phyloP scores from a whole-genome alignment of 2,888 invertebrate species.

The Cryptus viduatorius region DNA sequence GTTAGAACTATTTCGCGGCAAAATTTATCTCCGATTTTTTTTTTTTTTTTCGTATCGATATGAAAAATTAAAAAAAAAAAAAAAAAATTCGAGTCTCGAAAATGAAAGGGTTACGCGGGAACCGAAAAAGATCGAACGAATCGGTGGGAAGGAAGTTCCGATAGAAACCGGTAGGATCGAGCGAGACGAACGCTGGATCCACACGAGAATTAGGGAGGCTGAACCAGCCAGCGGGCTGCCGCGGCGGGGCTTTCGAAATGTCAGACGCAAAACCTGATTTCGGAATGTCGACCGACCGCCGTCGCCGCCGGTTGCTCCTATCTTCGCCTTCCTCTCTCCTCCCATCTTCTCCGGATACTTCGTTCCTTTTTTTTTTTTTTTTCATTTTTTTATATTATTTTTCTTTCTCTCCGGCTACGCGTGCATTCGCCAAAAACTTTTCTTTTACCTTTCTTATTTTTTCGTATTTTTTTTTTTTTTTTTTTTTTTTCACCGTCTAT shows the following conservation, averaged over 20 bases:
- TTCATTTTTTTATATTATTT: slow-evolving; percentile 29
- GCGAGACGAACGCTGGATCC: slow-evolving; percentile 42
- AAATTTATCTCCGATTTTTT: slow-evolving; percentile 18
- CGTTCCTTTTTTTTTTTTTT: slow-evolving; percentile 21
- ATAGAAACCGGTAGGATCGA: slow-evolving; percentile 14
- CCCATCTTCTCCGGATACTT: slow-evolving; percentile 13
- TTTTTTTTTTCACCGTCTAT: slow-evolving; percentile 14
- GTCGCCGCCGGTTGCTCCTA: slow-evolving; percentile 54
- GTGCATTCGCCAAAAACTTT: slow-evolving; percentile 48
- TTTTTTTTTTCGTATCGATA: slow-evolving; percentile 17
- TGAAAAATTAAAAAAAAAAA: slow-evolving; percentile 42
- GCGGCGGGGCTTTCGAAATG: slow-evolving; percentile 72
- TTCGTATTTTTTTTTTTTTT: slow-evolving; percentile 4
- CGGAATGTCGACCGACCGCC: slow-evolving; percentile 75
- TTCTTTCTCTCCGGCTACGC: slow-evolving; percentile 53
- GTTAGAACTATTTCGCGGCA: slow-evolving; percentile 10
- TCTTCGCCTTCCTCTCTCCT: slow-evolving; percentile 33
- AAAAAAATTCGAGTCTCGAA: slow-evolving; percentile 5
- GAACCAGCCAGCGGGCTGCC: slow-evolving; percentile 66
- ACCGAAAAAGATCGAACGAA: not conserved
- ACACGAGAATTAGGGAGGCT: slow-evolving; percentile 56
- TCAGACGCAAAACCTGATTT: slow-evolving; percentile 78
- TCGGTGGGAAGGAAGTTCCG: not conserved
- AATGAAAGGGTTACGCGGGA: not conserved
- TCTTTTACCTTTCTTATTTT: slow-evolving; percentile 29